Evolutionary conservation across 37 sponge, comb jelly and placozoan species (phyloP).

Genomic region (Spongilla lacustris): DNA sequence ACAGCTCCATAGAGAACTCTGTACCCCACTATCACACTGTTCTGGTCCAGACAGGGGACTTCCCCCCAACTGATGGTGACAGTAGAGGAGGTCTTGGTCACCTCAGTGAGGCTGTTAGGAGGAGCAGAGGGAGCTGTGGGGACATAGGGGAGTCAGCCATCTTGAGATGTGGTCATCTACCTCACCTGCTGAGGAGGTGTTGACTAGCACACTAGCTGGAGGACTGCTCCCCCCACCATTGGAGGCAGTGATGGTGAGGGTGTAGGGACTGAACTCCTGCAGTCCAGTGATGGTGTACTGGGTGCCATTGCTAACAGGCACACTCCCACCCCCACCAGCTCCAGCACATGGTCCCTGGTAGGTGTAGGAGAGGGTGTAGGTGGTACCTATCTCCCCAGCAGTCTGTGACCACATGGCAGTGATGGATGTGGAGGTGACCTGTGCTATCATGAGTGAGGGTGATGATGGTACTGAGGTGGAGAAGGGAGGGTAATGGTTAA

Average conservation of each 20-base stretch:
- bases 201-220: not conserved
- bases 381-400: too few species aligned
- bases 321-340: too few species aligned
- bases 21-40: constrained; percentile 42
- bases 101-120: not conserved
- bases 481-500: too few species aligned
- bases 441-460: too few species aligned
- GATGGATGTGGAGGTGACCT: too few species aligned
- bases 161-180: not conserved
- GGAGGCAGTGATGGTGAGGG: constrained; percentile 7
- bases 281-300: not conserved
- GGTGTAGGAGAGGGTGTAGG: too few species aligned
- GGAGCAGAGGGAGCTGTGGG: constrained; percentile 20
- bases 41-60: constrained; percentile 27
- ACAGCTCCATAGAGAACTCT: constrained; percentile 11
- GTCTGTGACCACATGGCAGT: too few species aligned
- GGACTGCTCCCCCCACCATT: not conserved
- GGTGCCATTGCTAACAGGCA: not conserved
- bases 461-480: too few species aligned
- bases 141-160: too few species aligned
- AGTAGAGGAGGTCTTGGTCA: not conserved
- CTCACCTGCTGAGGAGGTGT: too few species aligned
- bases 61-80: constrained; percentile 26
- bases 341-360: too few species aligned
- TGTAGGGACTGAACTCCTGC: constrained; percentile 15